Evolutionary conservation across 2,888 invertebrate genomes (phyloP).

Genomic region (Cosmopolites sordidus): DNA sequence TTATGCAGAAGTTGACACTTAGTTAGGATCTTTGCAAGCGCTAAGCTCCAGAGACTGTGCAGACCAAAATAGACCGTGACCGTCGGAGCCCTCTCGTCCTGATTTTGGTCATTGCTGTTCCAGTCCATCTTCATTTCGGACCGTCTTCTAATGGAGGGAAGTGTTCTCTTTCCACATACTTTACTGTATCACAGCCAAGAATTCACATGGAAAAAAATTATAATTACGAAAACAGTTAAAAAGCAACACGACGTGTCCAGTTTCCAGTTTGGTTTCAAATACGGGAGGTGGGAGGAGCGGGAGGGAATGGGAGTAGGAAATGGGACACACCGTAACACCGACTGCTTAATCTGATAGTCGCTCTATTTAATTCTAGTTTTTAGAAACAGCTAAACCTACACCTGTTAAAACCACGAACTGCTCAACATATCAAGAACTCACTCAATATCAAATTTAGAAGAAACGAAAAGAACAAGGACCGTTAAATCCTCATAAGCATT

Average conservation of each 20-base stretch:
- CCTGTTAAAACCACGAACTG: conserved; percentile 10
- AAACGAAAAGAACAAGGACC: too few relatives aligned
- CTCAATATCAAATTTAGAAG: too few relatives aligned
- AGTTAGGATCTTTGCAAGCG: conserved; percentile 32
- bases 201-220: conserved; percentile 48
- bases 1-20: conserved; percentile 33
- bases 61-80: background rate
- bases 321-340: conserved; percentile 1
- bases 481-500: too few relatives aligned
- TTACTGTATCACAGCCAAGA: conserved; percentile 52
- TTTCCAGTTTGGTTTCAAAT: too few relatives aligned
- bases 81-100: too few relatives aligned
- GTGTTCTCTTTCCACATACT: conserved; percentile 45
- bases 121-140: background rate
- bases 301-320: background rate
- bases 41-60: conserved; percentile 11
- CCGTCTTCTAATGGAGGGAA: conserved; percentile 42
- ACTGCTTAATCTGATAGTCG: conserved; percentile 7
- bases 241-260: background rate
- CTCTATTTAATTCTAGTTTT: conserved; percentile 9
- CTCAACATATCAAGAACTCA: conserved; percentile 1
- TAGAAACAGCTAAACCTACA: conserved; percentile 12
- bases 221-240: background rate
- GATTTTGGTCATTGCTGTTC: background rate
- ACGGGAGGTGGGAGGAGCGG: too few relatives aligned